phyloP scores from a whole-genome alignment of 2,888 invertebrate species.

The Drosophila multiciliata region DNA sequence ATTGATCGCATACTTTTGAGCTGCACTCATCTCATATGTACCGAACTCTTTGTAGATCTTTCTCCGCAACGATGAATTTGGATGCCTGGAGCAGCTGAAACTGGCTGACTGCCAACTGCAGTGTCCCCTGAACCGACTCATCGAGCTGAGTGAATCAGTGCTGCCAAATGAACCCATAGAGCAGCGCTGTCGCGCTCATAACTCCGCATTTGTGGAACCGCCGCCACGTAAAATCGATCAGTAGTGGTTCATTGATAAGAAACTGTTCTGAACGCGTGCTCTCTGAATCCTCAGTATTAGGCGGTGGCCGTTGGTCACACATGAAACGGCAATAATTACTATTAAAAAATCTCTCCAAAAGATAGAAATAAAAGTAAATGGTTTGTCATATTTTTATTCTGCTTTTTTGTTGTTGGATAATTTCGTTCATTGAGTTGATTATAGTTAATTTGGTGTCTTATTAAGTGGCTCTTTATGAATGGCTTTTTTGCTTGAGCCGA shows the following conservation, averaged over 20 bases:
- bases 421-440: slow-evolving; percentile 44
- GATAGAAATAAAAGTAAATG: slow-evolving; percentile 12
- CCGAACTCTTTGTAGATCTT: slow-evolving; percentile 70
- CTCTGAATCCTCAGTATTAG: slow-evolving; percentile 56
- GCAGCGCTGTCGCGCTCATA: slow-evolving; percentile 87
- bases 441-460: slow-evolving; percentile 28
- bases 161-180: slow-evolving; percentile 86
- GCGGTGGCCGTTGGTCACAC: slow-evolving; percentile 15
- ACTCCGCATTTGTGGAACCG: slow-evolving; percentile 86
- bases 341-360: not conserved
- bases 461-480: slow-evolving; percentile 21
- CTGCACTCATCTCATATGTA: too few species aligned
- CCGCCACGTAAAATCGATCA: slow-evolving; percentile 83
- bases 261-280: not conserved
- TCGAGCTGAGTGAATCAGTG: slow-evolving; percentile 86
- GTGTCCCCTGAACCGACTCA: slow-evolving; percentile 87
- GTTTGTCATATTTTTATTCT: slow-evolving; percentile 1
- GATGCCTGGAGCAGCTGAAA: slow-evolving; percentile 86
- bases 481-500: slow-evolving; percentile 8
- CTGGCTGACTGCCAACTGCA: slow-evolving; percentile 87
- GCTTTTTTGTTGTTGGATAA: slow-evolving; percentile 1
- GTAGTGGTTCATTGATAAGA: slow-evolving; percentile 1
- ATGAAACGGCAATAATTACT: slow-evolving; percentile 7
- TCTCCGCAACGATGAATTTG: slow-evolving; percentile 86
- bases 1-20: fast-evolving